A percentile compares a stretch with the other conserved stretches of the same genome.
phyloP scores from a whole-genome alignment of 1,140 invertebrate species.

The Planococcus citri region DNA sequence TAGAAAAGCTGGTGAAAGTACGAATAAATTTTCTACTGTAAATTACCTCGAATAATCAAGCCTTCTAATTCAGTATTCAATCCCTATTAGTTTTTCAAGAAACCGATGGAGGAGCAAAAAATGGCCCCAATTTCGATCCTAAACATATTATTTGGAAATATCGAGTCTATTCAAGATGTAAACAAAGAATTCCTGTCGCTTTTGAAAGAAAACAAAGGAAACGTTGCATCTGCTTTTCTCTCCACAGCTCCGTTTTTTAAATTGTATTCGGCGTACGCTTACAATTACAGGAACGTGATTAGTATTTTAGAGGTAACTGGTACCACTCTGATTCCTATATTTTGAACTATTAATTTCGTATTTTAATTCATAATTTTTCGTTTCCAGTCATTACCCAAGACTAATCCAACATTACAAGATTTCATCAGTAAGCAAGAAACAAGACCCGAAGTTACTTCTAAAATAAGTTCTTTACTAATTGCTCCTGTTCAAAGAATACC shows the following conservation, averaged over 20 bases:
- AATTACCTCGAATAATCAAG: no score
- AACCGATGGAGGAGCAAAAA: slow-evolving; percentile 45
- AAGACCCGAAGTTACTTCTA: slow-evolving; percentile 52
- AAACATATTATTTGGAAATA: slow-evolving; percentile 51
- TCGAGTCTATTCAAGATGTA: slow-evolving; percentile 56
- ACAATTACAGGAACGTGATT: slow-evolving; percentile 45
- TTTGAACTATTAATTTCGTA: not conserved
- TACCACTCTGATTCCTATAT: slow-evolving; percentile 15
- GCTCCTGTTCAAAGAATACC: slow-evolving; percentile 63
- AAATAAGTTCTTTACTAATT: slow-evolving; percentile 56
- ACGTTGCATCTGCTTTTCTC: slow-evolving; percentile 51
- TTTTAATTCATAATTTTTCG: slow-evolving; percentile 23
- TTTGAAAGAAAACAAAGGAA: slow-evolving; percentile 43
- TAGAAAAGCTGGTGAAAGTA: slow-evolving; percentile 52
- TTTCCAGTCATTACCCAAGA: slow-evolving; percentile 46
- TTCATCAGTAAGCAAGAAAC: slow-evolving; percentile 52
- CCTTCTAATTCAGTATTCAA: not conserved
- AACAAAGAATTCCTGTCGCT: slow-evolving; percentile 53
- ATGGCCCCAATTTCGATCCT: slow-evolving; percentile 44
- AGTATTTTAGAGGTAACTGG: slow-evolving; percentile 29
- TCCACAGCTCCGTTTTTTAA: slow-evolving; percentile 64
- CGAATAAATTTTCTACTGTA: slow-evolving; percentile 27
- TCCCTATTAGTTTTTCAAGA: slow-evolving; percentile 53
- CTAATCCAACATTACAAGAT: slow-evolving; percentile 42
- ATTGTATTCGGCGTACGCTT: slow-evolving; percentile 62